Base-by-base conservation (phyloP, 2,113 vertebrate species). In the Panthera uncia region DNA sequence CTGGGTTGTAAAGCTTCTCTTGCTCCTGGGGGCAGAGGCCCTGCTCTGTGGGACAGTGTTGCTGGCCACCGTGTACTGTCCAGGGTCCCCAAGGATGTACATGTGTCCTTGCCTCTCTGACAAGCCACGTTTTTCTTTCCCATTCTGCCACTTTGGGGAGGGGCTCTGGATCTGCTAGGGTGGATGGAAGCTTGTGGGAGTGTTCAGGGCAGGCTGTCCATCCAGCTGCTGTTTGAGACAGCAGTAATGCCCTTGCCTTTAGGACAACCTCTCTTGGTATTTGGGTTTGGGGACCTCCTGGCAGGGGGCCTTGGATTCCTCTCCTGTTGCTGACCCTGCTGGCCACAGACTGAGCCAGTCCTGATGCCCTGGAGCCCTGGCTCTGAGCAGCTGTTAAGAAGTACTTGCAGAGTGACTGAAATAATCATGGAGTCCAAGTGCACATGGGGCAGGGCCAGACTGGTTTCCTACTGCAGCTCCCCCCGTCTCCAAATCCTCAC, bases 211-310 rank as follows among this genome's bases (percentile, higher is more conserved):
- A 0, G 12, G 41, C 16, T 50, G 33, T 38, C 57, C 16, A 38
- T 25, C 48, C 23, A 31, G 16, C 1, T 0, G 2, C 27, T n/a
- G n/a, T 21, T 2, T 0, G 3, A 31, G 76, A 29, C 6, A 7
- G 25, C 25, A 1, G 7, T 23, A 25, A 29, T 38, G n/a, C 36
- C n/a, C 25, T 48, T 31, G 29, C 65, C 63, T 12, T 29, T 12
- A 33, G 27, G 41, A 41, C 55, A 61, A 2, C 8, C 16, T 76
- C 4, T 9, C 52, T 38, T 38, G 36, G 48, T 68, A 81, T 48
- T 36, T 80, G 71, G 45, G n/a, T 18, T 69, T 79, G 74, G 7
- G 79, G 31, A 21, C 33, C 38, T 63, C 36, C 48, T 80, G 83
- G 76, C 5, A 73, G 38, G 61, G 23, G 71, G 7, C 23, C 41